Percentiles rank a stretch among this genome's conserved stretches.
Conservation (phyloP, 2,888 invertebrate species). For the Ophion ellenae region DNA sequence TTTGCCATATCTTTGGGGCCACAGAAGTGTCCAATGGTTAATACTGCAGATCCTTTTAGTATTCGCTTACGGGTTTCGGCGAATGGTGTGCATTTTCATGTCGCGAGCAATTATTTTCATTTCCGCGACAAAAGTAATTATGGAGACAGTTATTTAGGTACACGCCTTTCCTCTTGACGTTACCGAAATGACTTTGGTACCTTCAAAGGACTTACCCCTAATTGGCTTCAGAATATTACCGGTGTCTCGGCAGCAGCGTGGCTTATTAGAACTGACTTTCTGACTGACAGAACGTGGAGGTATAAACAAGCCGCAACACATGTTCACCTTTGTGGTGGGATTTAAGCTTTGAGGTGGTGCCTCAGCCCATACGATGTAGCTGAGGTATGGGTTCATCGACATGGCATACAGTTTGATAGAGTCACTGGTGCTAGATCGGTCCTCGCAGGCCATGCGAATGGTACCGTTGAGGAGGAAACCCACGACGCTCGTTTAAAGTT, state of each 20-base stretch:
- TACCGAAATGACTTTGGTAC: conserved; percentile 56
- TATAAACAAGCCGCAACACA: too few relatives aligned
- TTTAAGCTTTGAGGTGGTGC: conserved; percentile 1
- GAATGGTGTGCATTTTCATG: not conserved
- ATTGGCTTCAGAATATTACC: conserved; percentile 55
- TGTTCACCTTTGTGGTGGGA: not conserved
- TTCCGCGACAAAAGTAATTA: not conserved
- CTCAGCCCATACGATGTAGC: conserved; percentile 29
- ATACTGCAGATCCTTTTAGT: too few relatives aligned
- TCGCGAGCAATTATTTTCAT: not conserved
- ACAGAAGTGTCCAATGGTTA: too few relatives aligned
- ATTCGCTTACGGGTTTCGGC: not conserved
- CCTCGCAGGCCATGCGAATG: conserved; percentile 47
- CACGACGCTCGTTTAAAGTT: conserved; percentile 63
- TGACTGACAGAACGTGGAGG: conserved; percentile 19
- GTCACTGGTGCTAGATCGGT: conserved; percentile 37
- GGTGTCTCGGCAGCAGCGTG: conserved; percentile 41
- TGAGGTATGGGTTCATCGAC: conserved; percentile 36
- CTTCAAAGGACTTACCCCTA: conserved; percentile 60
- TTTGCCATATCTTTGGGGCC: too few relatives aligned
- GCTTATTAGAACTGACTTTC: conserved; percentile 62
- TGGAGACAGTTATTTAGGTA: conserved; percentile 29
- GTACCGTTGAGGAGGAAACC: conserved; percentile 48
- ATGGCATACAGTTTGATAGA: conserved; percentile 28
- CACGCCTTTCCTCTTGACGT: conserved; percentile 20